Base-by-base conservation (phyloP, 2,113 vertebrate species). In the Ariopsis seemanni region DNA sequence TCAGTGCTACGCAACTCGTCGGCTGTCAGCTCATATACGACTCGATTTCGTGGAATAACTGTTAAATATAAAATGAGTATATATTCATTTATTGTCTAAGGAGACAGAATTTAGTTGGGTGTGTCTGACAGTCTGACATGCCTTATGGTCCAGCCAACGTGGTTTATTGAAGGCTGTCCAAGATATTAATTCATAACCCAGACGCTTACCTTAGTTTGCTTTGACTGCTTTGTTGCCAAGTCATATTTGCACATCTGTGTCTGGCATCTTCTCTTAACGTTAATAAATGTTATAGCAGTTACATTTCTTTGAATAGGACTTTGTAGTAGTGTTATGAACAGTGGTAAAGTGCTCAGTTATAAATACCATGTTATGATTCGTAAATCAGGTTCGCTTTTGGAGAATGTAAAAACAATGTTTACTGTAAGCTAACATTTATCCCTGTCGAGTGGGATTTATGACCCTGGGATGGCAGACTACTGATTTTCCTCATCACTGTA, bases 341-440 rank as follows among this genome's bases (percentile, higher is more conserved):
- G 20, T 52, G 78, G 15, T 53, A 1, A 48, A 71, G 62, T 25
- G 30, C 34, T 27, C 53, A 67, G 79, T 57, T 78, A 79, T 88
- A 88, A 91, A 87, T 85, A 27, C 48, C 55, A 72, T 18, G 58
- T 90, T 82, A 89, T 89, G 69, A 85, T 84, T 71, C 42, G 65
- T 84, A 88, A 89, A 90, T 87, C 87, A 78, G 72, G 69, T 50
- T 55, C 18, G 27, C 30, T 60, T 88, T 58, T 58, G 17, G n/a
- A 78, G 42, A 62, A 20, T 22, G 12, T 52, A 79, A 88, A 82
- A 42, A 69, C 75, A 34, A 30, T 87, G 90, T 91, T 90, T 90
- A 89, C 87, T 53, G 82, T 88, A 86, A 88, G 84, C 74, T 58
- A 72, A 84, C 84, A 22, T 85, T 79, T 78, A 65, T 48, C 77